These are phyloP conservation scores for Podarcis lilfordi DNA, from an alignment of 2,797 vertebrate species.

Conservation along the genomic window DNA sequence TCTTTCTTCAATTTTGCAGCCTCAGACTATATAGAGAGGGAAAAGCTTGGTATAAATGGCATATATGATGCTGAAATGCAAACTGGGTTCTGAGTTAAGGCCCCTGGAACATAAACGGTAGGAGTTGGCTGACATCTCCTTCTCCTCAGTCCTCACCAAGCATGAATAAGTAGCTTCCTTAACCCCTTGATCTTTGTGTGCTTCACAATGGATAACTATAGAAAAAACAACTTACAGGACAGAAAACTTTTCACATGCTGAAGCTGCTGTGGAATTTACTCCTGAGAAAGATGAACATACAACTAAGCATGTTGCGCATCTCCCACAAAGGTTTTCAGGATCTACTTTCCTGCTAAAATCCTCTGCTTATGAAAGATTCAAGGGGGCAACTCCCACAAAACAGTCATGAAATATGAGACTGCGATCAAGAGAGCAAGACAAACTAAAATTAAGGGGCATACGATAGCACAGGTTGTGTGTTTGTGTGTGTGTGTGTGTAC, in stretches of 20 bases:
- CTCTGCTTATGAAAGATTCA: neutral
- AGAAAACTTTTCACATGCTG: slow-evolving; percentile 29
- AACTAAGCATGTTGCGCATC: slow-evolving; percentile 53
- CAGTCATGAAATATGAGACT: neutral
- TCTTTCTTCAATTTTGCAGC: neutral
- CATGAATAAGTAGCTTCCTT: fast-evolving
- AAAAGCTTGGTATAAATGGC: neutral
- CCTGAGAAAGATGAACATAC: slow-evolving; percentile 61
- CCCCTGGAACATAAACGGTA: neutral
- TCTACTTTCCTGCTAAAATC: slow-evolving; percentile 20
- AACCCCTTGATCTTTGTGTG: slow-evolving; percentile 74
- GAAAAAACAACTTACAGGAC: slow-evolving; percentile 26
- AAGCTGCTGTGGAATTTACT: slow-evolving; percentile 49
- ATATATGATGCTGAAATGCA: neutral
- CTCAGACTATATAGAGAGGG: no score
- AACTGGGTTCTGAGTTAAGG: neutral
- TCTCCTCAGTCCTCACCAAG: fast-evolving
- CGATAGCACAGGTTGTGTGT: slow-evolving; percentile 26
- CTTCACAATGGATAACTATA: slow-evolving; percentile 42
- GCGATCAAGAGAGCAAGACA: slow-evolving; percentile 46
- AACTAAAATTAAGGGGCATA: slow-evolving; percentile 13
- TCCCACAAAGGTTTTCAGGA: neutral
- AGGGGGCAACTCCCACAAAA: neutral
- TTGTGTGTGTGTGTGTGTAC: neutral
- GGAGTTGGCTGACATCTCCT: neutral